Evolutionary conservation across 2,797 vertebrate genomes (phyloP).

Genomic region (Saxicola maurus): DNA sequence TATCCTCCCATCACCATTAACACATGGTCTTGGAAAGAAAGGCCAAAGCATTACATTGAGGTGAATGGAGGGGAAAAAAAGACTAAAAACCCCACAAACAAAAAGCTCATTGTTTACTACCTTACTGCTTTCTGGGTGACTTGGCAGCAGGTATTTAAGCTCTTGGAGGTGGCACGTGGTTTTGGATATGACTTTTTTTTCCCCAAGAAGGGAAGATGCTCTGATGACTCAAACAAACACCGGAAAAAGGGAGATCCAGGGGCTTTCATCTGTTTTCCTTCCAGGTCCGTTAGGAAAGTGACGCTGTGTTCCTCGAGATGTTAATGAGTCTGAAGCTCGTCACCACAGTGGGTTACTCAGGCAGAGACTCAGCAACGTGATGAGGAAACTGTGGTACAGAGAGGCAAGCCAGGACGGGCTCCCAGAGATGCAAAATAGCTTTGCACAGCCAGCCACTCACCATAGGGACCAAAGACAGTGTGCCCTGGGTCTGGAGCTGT

Average conservation of each 20-base stretch:
- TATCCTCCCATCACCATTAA: not conserved
- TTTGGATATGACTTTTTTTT: not conserved
- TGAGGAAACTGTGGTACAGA: not conserved
- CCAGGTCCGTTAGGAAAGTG: not conserved
- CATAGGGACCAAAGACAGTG: accelerated
- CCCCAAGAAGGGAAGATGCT: not conserved
- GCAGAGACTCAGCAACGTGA: accelerated
- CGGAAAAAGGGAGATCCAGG: not conserved
- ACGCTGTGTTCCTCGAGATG: not conserved
- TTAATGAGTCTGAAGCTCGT: not conserved
- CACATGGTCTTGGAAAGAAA: not conserved
- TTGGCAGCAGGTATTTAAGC: not conserved
- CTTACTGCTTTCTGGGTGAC: not conserved
- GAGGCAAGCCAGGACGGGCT: not conserved
- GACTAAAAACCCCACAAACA: accelerated
- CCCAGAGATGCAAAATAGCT: not conserved
- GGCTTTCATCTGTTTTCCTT: not conserved
- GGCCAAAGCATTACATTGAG: not conserved
- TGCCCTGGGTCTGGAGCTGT: not conserved
- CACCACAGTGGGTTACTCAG: not conserved
- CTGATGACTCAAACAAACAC: not conserved
- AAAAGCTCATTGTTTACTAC: not conserved
- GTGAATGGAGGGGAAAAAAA: accelerated
- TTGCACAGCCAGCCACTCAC: not conserved
- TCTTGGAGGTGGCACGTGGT: not conserved